phyloP scores from a whole-genome alignment of 2,113 vertebrate species.

The Mesocricetus auratus region DNA sequence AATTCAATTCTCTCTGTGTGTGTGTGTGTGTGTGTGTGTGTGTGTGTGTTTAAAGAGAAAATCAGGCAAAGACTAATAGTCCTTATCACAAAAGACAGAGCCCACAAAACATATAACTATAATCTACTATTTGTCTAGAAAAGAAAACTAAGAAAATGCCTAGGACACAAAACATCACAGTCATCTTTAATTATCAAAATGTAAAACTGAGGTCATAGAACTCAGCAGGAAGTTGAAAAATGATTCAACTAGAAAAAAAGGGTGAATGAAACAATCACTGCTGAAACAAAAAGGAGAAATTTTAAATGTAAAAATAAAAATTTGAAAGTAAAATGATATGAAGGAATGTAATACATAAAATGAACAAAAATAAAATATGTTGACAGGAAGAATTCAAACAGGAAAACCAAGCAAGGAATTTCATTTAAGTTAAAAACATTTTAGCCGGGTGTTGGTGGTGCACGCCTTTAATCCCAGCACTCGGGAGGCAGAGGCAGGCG shows the following conservation, averaged over 20 bases:
- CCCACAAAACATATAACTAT: not conserved
- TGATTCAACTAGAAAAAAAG: not conserved
- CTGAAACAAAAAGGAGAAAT: not conserved
- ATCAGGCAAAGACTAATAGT: not conserved
- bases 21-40: not conserved
- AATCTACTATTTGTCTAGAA: not conserved
- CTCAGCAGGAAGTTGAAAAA: conserved; percentile 6
- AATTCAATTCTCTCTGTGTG: not conserved
- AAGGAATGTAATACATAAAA: not conserved
- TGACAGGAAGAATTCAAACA: not conserved
- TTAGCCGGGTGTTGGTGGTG: too few species aligned
- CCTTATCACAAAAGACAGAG: not conserved
- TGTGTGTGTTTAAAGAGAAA: not conserved
- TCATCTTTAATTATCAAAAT: not conserved
- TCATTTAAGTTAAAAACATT: not conserved
- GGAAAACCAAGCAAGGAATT: not conserved
- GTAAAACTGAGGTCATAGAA: not conserved
- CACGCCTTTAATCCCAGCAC: too few species aligned
- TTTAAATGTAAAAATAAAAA: not conserved
- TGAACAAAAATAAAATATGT: not conserved
- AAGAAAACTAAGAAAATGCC: not conserved
- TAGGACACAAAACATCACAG: not conserved
- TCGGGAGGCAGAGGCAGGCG: too few species aligned
- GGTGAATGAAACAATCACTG: not conserved
- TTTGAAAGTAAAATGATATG: not conserved